phyloP scores from a whole-genome alignment of 2,888 invertebrate genomes.

The Atrina japonica region DNA sequence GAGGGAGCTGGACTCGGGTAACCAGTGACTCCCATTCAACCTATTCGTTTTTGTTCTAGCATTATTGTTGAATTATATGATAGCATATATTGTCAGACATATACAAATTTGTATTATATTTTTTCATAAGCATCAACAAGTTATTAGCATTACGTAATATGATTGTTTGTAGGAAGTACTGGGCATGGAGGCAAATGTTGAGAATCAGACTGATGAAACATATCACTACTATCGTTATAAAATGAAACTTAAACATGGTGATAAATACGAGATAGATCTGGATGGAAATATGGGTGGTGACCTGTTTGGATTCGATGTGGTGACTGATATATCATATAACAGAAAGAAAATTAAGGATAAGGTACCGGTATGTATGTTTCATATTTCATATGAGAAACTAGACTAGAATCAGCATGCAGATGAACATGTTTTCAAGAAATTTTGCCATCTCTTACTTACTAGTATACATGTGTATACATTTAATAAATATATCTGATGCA shows the following conservation, averaged over 20 bases:
- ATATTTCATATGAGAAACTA: too few relatives aligned
- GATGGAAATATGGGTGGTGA: slow-evolving; percentile 25
- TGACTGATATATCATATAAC: slow-evolving; percentile 10
- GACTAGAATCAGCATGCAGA: too few relatives aligned
- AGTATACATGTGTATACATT: too few relatives aligned
- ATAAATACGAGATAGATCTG: slow-evolving; percentile 18
- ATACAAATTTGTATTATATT: not conserved
- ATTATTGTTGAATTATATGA: too few relatives aligned
- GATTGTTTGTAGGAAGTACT: slow-evolving; percentile 16
- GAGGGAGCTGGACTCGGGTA: too few relatives aligned
- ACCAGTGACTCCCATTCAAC: too few relatives aligned
- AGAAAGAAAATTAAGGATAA: not conserved
- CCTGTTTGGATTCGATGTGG: not conserved
- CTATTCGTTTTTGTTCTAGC: too few relatives aligned
- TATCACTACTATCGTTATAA: slow-evolving; percentile 17
- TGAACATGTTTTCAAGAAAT: too few relatives aligned
- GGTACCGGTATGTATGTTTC: too few relatives aligned
- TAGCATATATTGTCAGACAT: too few relatives aligned
- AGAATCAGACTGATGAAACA: slow-evolving; percentile 10
- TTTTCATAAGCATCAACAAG: not conserved
- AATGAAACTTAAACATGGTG: slow-evolving; percentile 17
- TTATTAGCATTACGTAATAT: not conserved
- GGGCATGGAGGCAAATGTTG: slow-evolving; percentile 34
- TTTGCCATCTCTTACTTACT: too few relatives aligned
- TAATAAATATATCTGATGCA: too few relatives aligned